Base-by-base conservation (phyloP, 2,113 vertebrate genomes). In the Corythaixoides concolor region DNA sequence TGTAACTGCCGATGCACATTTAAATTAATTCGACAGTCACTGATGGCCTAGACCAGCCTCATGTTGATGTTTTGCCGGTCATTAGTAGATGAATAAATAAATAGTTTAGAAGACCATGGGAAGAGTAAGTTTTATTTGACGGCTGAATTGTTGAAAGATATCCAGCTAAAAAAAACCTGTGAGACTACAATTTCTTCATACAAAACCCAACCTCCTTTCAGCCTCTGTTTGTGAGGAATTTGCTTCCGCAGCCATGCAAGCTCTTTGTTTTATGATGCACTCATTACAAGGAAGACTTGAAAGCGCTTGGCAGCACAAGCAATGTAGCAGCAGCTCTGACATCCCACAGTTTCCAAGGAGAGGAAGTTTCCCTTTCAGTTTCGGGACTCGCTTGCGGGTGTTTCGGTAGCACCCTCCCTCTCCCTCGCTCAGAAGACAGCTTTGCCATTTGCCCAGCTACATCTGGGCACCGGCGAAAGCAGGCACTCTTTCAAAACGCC, bases 331-430 rank as follows among this genome's bases (percentile, higher is more conserved):
- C 68, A 92, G 35, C 59, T 86, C 28, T 8, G 41, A 53, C 8
- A 88, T 28, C 47, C 14, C 63, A 35, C 0, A 0, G 18, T n/a
- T 79, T 77, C 37, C 59, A 53, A 13, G 28, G 6, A 92, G 17
- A 63, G 39, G 8, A 83, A 69, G 67, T 9, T 77, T 77, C 41
- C 33, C 39, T 73, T 76, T 49, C 22, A 33, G 24, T 80, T 74
- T 66, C 66, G 39, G 55, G 79, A 79, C 43, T n/a, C 0, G 0
- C 11, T 19, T 28, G 14, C 1, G 0, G 1, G 37, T 28, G n/a
- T 85, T 93, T 75, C 0, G 0, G 2, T 26, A 66, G 52, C 43
- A 45, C 7, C 5, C 32, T 83, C 18, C 41, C 35, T 43, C 47
- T 50, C 12, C 17, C 39, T 47, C 3, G 1, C 81, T 74, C 80